Percentiles rank a stretch among this genome's conserved stretches.
phyloP scores from a whole-genome alignment of 2,797 vertebrate genomes.

The Ptychobarbus kaznakovi region DNA sequence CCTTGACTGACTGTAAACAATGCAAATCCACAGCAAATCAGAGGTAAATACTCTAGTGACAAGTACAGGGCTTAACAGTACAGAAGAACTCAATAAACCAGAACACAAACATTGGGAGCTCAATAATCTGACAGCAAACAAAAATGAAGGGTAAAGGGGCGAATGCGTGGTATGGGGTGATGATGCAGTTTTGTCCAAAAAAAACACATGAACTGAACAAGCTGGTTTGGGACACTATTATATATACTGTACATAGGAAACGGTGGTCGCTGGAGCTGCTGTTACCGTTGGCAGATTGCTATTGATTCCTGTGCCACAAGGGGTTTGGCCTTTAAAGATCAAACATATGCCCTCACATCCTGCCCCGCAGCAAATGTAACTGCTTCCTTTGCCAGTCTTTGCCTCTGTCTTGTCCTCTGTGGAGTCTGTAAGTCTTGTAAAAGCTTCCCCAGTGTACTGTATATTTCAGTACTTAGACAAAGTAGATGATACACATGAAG shows the following conservation, averaged over 20 bases:
- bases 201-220: not conserved
- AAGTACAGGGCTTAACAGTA: slow-evolving; percentile 1
- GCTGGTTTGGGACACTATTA: not conserved
- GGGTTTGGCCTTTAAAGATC: slow-evolving; percentile 47
- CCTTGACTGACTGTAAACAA: slow-evolving; percentile 9
- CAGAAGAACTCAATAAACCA: not conserved
- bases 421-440: not conserved
- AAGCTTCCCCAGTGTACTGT: not conserved
- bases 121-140: slow-evolving; percentile 20
- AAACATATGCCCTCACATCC: slow-evolving; percentile 29
- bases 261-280: not conserved
- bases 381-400: slow-evolving; percentile 1
- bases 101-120: slow-evolving; percentile 16
- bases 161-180: not conserved
- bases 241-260: slow-evolving; percentile 19
- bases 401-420: slow-evolving; percentile 13
- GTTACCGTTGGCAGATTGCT: slow-evolving; percentile 26
- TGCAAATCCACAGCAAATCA: slow-evolving; percentile 23
- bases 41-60: slow-evolving; percentile 15
- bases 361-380: slow-evolving; percentile 9
- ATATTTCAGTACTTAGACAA: not conserved
- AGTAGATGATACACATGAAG: not conserved
- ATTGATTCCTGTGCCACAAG: slow-evolving; percentile 39
- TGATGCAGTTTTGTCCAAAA: not conserved
- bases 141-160: not conserved